Evolutionary conservation across 2,113 vertebrate genomes (phyloP).

Genomic region (Chloropsis cyanopogon): DNA sequence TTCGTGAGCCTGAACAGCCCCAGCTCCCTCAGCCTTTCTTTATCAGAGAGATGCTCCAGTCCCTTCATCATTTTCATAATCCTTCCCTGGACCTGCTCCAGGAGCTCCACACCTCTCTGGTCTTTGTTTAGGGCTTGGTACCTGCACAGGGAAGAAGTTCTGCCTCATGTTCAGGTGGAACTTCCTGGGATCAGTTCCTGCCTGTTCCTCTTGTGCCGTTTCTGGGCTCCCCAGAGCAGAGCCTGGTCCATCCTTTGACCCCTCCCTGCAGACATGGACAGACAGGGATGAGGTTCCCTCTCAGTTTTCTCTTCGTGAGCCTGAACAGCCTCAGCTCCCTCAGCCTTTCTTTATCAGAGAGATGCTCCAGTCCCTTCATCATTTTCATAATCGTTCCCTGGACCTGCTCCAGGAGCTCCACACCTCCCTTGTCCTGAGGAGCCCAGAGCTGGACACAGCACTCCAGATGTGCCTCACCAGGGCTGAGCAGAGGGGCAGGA

Average conservation of each 20-base stretch:
- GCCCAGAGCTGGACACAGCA: neutral
- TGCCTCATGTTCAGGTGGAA: neutral
- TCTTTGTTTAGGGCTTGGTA: rapidly evolving
- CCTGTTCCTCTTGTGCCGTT: rapidly evolving
- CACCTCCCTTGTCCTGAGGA: neutral
- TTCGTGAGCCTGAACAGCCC: rapidly evolving
- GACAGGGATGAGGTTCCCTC: neutral
- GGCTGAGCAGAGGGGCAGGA: neutral
- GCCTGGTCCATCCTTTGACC: neutral
- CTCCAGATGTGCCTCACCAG: neutral
- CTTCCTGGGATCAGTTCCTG: neutral
- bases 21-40: neutral
- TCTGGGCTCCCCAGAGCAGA: rapidly evolving
- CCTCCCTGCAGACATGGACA: neutral
- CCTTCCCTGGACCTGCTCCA: neutral
- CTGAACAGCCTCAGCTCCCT: neutral
- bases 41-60: neutral
- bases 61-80: no score
- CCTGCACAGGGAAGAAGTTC: neutral
- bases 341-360: neutral
- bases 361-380: neutral
- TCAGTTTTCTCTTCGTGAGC: rapidly evolving
- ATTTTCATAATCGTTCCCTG: no score
- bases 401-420: neutral
- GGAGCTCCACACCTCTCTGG: neutral